Evolutionary conservation across 92 coral and sea anemone species (phyloP).

Genomic region (Actinernus sp.): DNA sequence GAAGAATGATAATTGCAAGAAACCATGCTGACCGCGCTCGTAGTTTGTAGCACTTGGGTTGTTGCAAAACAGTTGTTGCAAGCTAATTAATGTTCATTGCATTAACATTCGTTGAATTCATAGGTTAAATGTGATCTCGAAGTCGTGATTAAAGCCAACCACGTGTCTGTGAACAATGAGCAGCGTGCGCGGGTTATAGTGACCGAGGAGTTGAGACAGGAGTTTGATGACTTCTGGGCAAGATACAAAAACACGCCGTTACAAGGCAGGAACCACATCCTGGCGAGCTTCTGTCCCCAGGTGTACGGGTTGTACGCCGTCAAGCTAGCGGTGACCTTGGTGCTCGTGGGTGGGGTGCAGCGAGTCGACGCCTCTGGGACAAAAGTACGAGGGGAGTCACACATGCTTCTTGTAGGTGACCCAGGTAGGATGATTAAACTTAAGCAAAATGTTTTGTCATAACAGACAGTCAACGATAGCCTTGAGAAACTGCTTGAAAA

Average conservation of each 20-base stretch:
- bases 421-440: conserved; percentile 92
- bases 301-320: conserved; percentile 96
- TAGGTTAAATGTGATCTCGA: conserved; percentile 95
- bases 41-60: no score
- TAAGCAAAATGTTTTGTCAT: no score
- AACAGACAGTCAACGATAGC: no score
- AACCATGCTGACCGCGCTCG: no score
- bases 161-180: conserved; percentile 92
- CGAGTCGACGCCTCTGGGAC: conserved; percentile 88
- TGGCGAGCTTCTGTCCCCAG: conserved; percentile 94
- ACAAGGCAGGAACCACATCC: conserved; percentile 87
- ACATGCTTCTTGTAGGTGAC: conserved; percentile 93
- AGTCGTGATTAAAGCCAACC: conserved; percentile 92
- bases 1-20: no score
- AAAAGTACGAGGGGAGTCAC: conserved; percentile 95
- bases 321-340: conserved; percentile 87
- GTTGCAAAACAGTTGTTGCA: no score
- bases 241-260: conserved; percentile 70
- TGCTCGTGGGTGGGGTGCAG: conserved; percentile 93
- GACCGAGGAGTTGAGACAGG: conserved; percentile 90
- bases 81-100: no score
- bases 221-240: conserved; percentile 91
- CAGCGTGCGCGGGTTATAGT: conserved; percentile 81
- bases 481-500: no score
- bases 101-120: conserved; percentile 1